These are phyloP conservation scores for Yponomeuta malinellus DNA, from an alignment of 2,888 invertebrate species.

Conservation along the genomic window DNA sequence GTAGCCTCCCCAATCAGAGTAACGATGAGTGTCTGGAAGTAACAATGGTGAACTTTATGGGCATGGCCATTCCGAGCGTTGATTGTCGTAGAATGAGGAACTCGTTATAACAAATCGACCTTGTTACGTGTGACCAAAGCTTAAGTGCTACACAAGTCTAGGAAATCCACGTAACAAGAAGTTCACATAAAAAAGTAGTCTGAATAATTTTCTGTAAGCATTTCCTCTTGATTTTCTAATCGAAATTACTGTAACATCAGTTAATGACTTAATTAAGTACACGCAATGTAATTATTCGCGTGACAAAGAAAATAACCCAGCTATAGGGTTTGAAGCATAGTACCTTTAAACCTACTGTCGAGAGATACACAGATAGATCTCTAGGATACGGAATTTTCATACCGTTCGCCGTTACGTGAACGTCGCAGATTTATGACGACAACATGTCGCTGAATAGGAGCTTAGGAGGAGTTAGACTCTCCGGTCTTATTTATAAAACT, in stretches of 20 bases:
- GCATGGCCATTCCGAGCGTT: background rate
- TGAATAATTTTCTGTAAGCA: too few relatives aligned
- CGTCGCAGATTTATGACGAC: too few relatives aligned
- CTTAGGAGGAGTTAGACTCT: too few relatives aligned
- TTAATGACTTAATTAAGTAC: background rate
- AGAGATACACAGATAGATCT: too few relatives aligned
- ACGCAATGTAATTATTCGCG: background rate
- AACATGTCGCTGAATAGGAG: too few relatives aligned
- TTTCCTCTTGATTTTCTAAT: too few relatives aligned
- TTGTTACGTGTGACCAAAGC: background rate
- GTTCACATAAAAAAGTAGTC: too few relatives aligned
- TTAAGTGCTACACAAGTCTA: background rate
- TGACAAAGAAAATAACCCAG: background rate
- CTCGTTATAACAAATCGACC: background rate
- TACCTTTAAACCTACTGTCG: too few relatives aligned
- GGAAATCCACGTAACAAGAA: background rate
- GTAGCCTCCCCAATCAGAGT: constrained; percentile 56
- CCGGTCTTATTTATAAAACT: too few relatives aligned
- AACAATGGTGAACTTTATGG: background rate
- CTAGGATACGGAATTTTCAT: too few relatives aligned
- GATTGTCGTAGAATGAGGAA: background rate
- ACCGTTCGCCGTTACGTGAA: too few relatives aligned
- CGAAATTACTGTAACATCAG: background rate
- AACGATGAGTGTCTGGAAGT: constrained; percentile 40
- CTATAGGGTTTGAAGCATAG: too few relatives aligned